Evolutionary conservation across 2,113 vertebrate species (phyloP).

Genomic region (Gymnocephalus cernua): DNA sequence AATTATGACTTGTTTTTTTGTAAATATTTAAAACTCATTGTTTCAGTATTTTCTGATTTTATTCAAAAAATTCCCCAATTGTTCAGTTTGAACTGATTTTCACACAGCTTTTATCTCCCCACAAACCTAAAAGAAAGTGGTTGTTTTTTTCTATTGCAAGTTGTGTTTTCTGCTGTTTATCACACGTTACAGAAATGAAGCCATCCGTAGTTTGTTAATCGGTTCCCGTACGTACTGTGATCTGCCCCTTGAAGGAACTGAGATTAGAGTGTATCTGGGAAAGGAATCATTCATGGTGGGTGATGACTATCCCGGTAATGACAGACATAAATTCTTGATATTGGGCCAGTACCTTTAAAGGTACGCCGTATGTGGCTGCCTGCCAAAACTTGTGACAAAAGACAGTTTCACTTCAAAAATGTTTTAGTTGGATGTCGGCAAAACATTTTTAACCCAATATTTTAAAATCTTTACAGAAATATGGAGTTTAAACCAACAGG

Average conservation of each 20-base stretch:
- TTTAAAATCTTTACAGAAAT: neutral
- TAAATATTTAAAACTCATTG: neutral
- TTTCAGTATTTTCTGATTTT: neutral
- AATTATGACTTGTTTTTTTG: neutral
- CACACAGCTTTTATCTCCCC: neutral
- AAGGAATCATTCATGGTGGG: neutral
- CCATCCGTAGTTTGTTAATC: neutral
- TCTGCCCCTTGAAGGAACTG: constrained; percentile 5
- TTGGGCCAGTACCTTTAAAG: constrained; percentile 29
- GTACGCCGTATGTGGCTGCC: neutral
- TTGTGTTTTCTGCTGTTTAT: neutral
- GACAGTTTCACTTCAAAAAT: neutral
- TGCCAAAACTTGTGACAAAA: constrained; percentile 36
- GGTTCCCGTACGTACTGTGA: neutral
- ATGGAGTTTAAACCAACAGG: neutral
- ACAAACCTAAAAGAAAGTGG: neutral
- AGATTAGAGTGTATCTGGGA: constrained; percentile 20
- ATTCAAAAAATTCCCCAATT: neutral
- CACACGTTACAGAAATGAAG: constrained; percentile 9
- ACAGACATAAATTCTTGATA: constrained; percentile 47
- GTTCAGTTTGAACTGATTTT: neutral
- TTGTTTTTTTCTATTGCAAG: neutral
- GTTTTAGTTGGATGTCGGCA: neutral
- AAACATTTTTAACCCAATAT: neutral
- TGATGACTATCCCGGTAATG: constrained; percentile 39